phyloP scores from a whole-genome alignment of 2,113 vertebrate genomes.

The Actinemys pallida region DNA sequence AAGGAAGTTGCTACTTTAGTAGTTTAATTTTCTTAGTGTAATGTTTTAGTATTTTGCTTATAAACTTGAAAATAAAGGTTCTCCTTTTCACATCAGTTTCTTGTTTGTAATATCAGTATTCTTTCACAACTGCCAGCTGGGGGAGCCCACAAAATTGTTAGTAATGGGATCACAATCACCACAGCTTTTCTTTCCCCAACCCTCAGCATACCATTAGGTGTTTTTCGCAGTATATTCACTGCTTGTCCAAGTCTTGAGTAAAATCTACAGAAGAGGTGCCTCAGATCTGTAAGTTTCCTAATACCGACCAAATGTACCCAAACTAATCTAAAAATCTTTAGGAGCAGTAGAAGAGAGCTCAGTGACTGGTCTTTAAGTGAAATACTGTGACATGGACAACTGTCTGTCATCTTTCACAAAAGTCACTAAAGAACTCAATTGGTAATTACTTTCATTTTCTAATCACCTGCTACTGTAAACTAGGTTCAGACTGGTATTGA shows the following conservation, averaged over 20 bases:
- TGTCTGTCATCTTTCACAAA: background rate
- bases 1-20: background rate
- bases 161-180: background rate
- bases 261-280: background rate
- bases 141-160: background rate
- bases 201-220: background rate
- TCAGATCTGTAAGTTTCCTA: background rate
- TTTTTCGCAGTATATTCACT: background rate
- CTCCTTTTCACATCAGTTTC: background rate
- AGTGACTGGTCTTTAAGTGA: background rate
- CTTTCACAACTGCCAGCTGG: background rate
- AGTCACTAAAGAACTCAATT: accelerated
- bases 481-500: background rate
- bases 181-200: background rate
- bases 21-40: background rate
- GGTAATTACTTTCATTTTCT: background rate
- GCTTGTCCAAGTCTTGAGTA: background rate
- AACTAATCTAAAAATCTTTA: background rate
- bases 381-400: background rate
- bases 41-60: background rate
- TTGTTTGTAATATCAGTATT: background rate
- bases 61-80: background rate
- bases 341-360: accelerated
- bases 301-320: background rate
- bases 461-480: background rate